A percentile compares a stretch with the other conserved stretches of the same genome.
phyloP scores from a whole-genome alignment of 2,888 invertebrate species.

The Microchrysa polita region DNA sequence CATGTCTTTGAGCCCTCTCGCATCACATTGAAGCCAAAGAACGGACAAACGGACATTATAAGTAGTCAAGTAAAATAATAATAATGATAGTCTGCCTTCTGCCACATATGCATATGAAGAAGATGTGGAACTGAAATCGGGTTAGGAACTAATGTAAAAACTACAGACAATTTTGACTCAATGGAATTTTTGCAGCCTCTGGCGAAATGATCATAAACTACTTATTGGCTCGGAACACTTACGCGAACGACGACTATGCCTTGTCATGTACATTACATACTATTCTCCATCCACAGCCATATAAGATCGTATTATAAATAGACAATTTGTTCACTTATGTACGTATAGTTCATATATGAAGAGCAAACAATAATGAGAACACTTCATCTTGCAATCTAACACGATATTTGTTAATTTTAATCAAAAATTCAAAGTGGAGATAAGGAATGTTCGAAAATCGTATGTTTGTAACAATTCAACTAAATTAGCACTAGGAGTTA shows the following conservation, averaged over 20 bases:
- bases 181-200: constrained; percentile 31
- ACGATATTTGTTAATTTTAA: constrained; percentile 26
- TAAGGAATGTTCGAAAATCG: constrained; percentile 46
- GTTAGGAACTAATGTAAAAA: constrained; percentile 25
- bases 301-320: constrained; percentile 7
- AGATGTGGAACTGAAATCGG: constrained; percentile 11
- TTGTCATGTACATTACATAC: neutral
- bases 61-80: neutral
- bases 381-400: constrained; percentile 25
- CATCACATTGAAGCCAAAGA: constrained; percentile 28
- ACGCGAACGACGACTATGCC: no score
- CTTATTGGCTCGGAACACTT: constrained; percentile 33
- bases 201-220: constrained; percentile 24
- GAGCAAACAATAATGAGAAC: constrained; percentile 24
- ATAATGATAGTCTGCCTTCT: constrained; percentile 12
- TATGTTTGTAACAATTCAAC: constrained; percentile 48
- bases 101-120: no score
- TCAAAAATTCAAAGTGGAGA: constrained; percentile 46
- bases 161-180: no score
- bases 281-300: constrained; percentile 6
- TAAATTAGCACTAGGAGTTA: constrained; percentile 45
- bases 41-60: constrained; percentile 12
- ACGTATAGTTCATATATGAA: constrained; percentile 4
- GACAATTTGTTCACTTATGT: constrained; percentile 4
- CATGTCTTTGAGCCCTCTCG: constrained; percentile 42